Evolutionary conservation across 1,140 invertebrate species (phyloP), one percentile per base, ranked within the genome.

Genomic region (Hesperophylax magnus): DNA sequence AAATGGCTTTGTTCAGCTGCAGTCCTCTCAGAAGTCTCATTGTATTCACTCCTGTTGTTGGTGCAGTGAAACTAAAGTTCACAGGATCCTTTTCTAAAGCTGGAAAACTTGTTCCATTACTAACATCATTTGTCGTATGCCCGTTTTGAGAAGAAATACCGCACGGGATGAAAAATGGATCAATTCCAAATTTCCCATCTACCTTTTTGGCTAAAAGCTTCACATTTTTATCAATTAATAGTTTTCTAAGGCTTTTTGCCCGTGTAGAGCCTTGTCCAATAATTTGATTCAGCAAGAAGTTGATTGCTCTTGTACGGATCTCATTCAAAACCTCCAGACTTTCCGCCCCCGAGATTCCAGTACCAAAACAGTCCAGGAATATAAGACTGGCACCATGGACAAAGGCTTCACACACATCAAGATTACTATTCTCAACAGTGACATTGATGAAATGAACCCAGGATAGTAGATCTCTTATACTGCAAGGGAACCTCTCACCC

Each of bases 381-480:
- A 97, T 96, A 58, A 99, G 91, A 88, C 93, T 95, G 69, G 96
- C 96, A 15, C 98, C 98, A 88, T 99, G 97, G 54, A 96, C 91
- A 85, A 96, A 97, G 0, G 95, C 93, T 84, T 94, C 91, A 0
- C 88, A 86, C 24, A 93, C 86, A 47, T 90, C 90, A 6, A 94
- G 84, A 3, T 89, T 84, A 8, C 87, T 85, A 77, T 90, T 90
- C 0, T 86, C 78, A 0, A 89, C 89, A 79, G 92, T 93, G 58
- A 88, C 88, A 85, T 97, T 98, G 72, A 99, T 96, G 86, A 99
- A 99, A 82, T 96, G 90, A 0, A 98, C 94, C 97, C 98, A 99
- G 0, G 95, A 95, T 22, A 99, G 89, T 71, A 99, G 92, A 88
- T 99, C 98, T 86, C 98, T 92, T 61, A 99, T 96, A 84, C 96